Base-by-base conservation (phyloP, 1,140 invertebrate genomes). In the Macrotrachela quadricornifera region DNA sequence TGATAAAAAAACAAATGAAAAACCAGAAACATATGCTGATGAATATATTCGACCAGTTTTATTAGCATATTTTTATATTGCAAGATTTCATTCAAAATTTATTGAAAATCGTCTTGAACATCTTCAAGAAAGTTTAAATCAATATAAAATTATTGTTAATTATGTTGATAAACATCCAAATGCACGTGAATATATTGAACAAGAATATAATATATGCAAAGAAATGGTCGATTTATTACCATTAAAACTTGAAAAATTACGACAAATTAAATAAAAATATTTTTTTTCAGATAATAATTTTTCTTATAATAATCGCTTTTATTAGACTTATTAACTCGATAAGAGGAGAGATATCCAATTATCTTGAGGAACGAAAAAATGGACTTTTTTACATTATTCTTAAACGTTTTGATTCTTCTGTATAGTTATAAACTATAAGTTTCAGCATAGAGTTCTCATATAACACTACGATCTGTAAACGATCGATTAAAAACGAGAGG, bases 211-310 rank as follows among this genome's bases (percentile, higher is more conserved):
- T 13, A 73, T 86, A 2, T 82, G 82, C 60, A 76, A 78, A 58
- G 82, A 86, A 64, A 82, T 90, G 76, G 75, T 82, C 0, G 73
- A 75, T 13, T 73, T 88, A 49, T 66, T 88, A 50, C 81, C 82
- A 0, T 60, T 81, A 0, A 85, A 83, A 74, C 78, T 86, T 61
- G 72, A 74, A 46, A 60, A 59, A 55, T 53, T 61, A n/a, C 42
- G 51, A 41, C 21, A 30, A 30, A 30, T 30, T 2, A 30, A 30
- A 30, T 30, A 30, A 30, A 30, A 8, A 30, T 30, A 30, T 30
- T 30, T 30, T 4, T 30, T 30, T 30, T 30, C 21, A 30, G 21
- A 30, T 30, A 30, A 30, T 30, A 4, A 4, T 30, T 30, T 30
- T 30, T 30, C 21, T 2, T 4, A 30, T 30, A 4, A 30, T 30